Conservation (phyloP, 2,113 vertebrate species). For the Empidonax alnorum region DNA sequence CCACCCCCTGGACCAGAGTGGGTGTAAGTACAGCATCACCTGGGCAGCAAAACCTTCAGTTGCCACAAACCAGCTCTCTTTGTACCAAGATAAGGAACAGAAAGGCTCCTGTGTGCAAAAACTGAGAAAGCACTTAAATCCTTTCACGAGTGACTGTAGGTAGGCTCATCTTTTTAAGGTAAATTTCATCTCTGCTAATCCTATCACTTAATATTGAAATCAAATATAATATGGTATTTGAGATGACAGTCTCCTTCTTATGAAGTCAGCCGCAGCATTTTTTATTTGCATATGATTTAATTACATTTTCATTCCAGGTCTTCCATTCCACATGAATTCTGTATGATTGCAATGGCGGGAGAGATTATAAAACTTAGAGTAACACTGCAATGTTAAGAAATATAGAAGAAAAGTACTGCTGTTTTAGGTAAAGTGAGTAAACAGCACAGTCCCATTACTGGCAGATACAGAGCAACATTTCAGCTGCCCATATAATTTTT, state of each 20-base stretch:
- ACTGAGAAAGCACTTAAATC: slow-evolving; percentile 6
- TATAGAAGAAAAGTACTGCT: not conserved
- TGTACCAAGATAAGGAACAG: not conserved
- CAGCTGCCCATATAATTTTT: not conserved
- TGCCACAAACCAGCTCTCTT: not conserved
- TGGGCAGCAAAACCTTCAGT: not conserved
- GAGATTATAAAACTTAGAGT: slow-evolving; percentile 14
- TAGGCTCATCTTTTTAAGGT: slow-evolving; percentile 65
- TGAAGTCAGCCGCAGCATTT: slow-evolving; percentile 43
- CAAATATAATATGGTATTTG: slow-evolving; percentile 66
- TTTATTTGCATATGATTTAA: slow-evolving; percentile 72
- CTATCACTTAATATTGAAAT: slow-evolving; percentile 76
- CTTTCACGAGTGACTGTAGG: slow-evolving; percentile 34
- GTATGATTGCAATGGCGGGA: not conserved
- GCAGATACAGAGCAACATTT: not conserved
- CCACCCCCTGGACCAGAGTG: not conserved
- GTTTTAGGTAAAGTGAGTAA: not conserved
- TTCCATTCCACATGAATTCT: slow-evolving; percentile 35
- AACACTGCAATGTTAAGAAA: slow-evolving; percentile 2
- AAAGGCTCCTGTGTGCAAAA: slow-evolving; percentile 22
- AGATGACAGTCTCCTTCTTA: slow-evolving; percentile 64
- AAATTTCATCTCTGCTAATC: slow-evolving; percentile 77
- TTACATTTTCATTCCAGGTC: slow-evolving; percentile 61
- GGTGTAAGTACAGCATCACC: not conserved
- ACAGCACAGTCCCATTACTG: not conserved